phyloP scores from a whole-genome alignment of 2,888 invertebrate species.

The Quadriops clusia region DNA sequence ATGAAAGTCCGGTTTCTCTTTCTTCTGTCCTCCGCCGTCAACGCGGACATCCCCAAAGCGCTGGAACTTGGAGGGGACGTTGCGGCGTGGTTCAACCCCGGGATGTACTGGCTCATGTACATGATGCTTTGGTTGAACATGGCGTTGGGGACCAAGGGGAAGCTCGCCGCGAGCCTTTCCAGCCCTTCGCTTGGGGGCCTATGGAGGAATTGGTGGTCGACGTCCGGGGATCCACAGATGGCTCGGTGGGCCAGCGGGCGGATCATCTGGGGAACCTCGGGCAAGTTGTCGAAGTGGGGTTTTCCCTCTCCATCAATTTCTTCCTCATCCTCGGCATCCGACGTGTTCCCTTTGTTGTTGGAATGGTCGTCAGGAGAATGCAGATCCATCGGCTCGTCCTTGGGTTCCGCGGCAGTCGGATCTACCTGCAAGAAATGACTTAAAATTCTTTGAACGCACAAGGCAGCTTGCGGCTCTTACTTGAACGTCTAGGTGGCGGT shows the following conservation, averaged over 20 bases:
- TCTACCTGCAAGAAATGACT: slow-evolving; percentile 26
- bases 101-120: slow-evolving; percentile 86
- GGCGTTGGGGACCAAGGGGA: slow-evolving; percentile 74
- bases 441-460: slow-evolving; percentile 1
- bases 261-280: slow-evolving; percentile 13
- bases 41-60: slow-evolving; percentile 45
- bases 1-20: slow-evolving; percentile 97
- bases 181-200: slow-evolving; percentile 31
- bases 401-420: slow-evolving; percentile 26
- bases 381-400: slow-evolving; percentile 32
- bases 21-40: slow-evolving; percentile 73
- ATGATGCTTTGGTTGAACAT: slow-evolving; percentile 85
- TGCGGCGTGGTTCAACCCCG: slow-evolving; percentile 42
- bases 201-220: slow-evolving; percentile 24
- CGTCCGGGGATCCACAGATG: slow-evolving; percentile 29
- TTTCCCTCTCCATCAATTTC: slow-evolving; percentile 29
- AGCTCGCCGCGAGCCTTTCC: slow-evolving; percentile 40
- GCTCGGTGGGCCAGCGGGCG: slow-evolving; percentile 24
- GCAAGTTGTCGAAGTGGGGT: slow-evolving; percentile 12
- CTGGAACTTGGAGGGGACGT: slow-evolving; percentile 44
- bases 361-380: slow-evolving; percentile 42
- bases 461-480: slow-evolving; percentile 22
- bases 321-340: slow-evolving; percentile 44
- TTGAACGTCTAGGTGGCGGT: slow-evolving; percentile 30
- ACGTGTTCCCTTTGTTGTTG: slow-evolving; percentile 44